Evolutionary conservation across 2,888 invertebrate genomes (phyloP).

Genomic region (Pheosia gnoma): DNA sequence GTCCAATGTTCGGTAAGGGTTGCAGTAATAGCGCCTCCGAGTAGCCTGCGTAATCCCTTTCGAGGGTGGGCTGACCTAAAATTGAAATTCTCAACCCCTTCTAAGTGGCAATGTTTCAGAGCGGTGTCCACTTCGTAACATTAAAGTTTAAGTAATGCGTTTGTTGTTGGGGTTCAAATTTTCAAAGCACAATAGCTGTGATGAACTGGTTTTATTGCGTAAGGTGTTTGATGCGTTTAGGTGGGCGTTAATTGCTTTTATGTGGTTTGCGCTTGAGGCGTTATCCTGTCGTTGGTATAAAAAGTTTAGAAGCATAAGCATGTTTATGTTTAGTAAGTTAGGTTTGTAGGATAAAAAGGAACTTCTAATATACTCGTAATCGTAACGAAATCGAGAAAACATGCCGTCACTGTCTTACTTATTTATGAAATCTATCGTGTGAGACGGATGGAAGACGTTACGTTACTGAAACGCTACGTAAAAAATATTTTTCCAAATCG

Average conservation of each 20-base stretch:
- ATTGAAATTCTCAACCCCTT: conserved; percentile 62
- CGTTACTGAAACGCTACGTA: no score
- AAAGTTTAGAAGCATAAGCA: neutral
- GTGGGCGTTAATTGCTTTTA: conserved; percentile 13
- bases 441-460: no score
- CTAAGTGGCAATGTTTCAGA: conserved; percentile 58
- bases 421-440: no score
- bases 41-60: conserved; percentile 55
- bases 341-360: no score
- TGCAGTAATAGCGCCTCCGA: conserved; percentile 50
- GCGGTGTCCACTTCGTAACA: conserved; percentile 46
- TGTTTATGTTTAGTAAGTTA: no score
- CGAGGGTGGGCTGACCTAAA: conserved; percentile 57
- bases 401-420: no score
- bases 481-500: no score
- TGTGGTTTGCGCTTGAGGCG: neutral
- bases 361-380: no score
- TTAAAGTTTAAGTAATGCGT: conserved; percentile 61
- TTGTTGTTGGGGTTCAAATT: conserved; percentile 49
- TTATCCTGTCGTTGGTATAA: neutral
- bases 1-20: conserved; percentile 61
- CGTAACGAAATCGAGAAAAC: no score
- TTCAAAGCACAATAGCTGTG: conserved; percentile 33
- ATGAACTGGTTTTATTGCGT: conserved; percentile 45
- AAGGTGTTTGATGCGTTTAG: conserved; percentile 38